Conservation (phyloP, 2,888 invertebrate genomes). For the Amiota communis region DNA sequence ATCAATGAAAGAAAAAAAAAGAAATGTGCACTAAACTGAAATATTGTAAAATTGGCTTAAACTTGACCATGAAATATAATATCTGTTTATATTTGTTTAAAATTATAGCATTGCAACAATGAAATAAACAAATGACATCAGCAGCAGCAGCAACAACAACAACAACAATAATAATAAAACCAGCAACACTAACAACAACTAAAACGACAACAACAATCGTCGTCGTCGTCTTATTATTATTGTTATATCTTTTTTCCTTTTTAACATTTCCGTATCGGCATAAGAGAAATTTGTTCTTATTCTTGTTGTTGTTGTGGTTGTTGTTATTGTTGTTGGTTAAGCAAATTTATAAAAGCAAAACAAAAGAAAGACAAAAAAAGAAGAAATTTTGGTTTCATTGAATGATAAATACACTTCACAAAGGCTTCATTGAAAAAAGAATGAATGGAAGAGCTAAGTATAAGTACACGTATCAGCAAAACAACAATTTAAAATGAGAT, state of each 20-base stretch:
- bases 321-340: conserved; percentile 18
- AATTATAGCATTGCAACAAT: conserved; percentile 33
- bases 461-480: too few species aligned
- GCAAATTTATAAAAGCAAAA: conserved; percentile 22
- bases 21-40: background rate
- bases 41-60: conserved; percentile 56
- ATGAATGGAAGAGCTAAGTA: too few species aligned
- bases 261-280: background rate
- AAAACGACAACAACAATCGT: too few species aligned
- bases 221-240: too few species aligned
- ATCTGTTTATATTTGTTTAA: conserved; percentile 49
- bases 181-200: too few species aligned
- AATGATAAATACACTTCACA: too few species aligned
- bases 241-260: too few species aligned
- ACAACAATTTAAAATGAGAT: too few species aligned
- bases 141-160: conserved; percentile 24
- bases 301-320: background rate
- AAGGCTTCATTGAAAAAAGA: too few species aligned
- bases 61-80: conserved; percentile 55
- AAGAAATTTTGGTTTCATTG: too few species aligned
- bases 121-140: conserved; percentile 38
- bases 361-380: conserved; percentile 25
- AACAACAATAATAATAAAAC: conserved; percentile 1
- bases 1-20: too few species aligned
- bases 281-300: background rate